Conservation (phyloP, 2,113 vertebrate genomes). For the Raja brachyura region DNA sequence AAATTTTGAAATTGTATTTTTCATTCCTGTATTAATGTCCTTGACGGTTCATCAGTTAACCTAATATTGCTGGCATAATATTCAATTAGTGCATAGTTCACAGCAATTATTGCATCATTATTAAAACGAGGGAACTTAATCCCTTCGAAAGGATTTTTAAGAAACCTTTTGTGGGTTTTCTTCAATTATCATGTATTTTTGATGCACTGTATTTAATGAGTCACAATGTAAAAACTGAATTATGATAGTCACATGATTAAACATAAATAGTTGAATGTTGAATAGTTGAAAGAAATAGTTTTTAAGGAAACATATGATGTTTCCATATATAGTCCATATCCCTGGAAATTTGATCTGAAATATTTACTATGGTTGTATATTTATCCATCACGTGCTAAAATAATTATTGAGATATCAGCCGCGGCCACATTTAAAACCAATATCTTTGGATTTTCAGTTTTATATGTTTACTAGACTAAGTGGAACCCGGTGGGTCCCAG, state of each 20-base stretch:
- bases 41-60: constrained; percentile 36
- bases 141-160: constrained; percentile 29
- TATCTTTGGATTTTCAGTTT: background rate
- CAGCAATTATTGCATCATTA: constrained; percentile 35
- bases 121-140: constrained; percentile 37
- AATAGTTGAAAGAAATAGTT: constrained; percentile 27
- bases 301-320: background rate
- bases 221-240: constrained; percentile 11
- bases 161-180: constrained; percentile 19
- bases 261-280: constrained; percentile 31
- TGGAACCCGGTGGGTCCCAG: too few relatives aligned
- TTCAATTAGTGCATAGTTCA: constrained; percentile 39
- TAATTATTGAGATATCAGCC: background rate
- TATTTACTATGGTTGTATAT: constrained; percentile 2
- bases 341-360: background rate
- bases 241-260: constrained; percentile 33
- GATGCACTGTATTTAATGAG: constrained; percentile 26
- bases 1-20: constrained; percentile 34
- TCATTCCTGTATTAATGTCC: constrained; percentile 16
- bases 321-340: background rate
- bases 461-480: background rate
- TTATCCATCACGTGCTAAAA: background rate
- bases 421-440: background rate
- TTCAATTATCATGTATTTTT: constrained; percentile 31
- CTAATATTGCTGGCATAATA: constrained; percentile 37